Evolutionary conservation across 2,113 vertebrate species (phyloP).

Genomic region (Misgurnus anguillicaudatus): DNA sequence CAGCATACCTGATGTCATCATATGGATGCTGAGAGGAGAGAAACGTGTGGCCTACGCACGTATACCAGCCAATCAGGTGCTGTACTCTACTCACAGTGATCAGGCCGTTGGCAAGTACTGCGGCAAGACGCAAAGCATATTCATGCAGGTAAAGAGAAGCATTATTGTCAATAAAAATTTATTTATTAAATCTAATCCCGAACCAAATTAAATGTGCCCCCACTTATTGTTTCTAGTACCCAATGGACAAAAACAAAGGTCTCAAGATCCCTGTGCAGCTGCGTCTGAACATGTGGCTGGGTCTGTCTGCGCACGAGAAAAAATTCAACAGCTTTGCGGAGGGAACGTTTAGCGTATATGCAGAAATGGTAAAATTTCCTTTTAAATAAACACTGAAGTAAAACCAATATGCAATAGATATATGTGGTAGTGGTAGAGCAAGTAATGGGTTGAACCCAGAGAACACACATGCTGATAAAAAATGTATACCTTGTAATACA

Average conservation of each 20-base stretch:
- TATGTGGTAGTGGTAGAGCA: too few species aligned
- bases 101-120: constrained; percentile 88
- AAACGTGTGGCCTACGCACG: constrained; percentile 90
- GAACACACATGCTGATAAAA: too few species aligned
- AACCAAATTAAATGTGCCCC: constrained; percentile 81
- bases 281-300: constrained; percentile 93
- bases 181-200: background rate
- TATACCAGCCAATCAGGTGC: constrained; percentile 87
- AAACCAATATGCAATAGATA: background rate
- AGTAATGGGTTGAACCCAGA: too few species aligned
- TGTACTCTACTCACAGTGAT: constrained; percentile 84
- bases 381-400: background rate
- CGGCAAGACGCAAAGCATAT: constrained; percentile 86
- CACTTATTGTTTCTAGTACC: constrained; percentile 87
- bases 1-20: constrained; percentile 95
- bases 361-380: constrained; percentile 80
- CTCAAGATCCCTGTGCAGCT: constrained; percentile 87
- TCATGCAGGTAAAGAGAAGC: constrained; percentile 81
- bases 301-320: constrained; percentile 87
- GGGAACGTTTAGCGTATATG: constrained; percentile 91
- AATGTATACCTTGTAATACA: too few species aligned
- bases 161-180: background rate
- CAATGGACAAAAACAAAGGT: constrained; percentile 86
- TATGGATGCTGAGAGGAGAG: constrained; percentile 97
- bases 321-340: constrained; percentile 94